A percentile compares a stretch with the other conserved stretches of the same genome.
phyloP scores from a whole-genome alignment of 2,888 invertebrate species.

The Marronus borbonicus region DNA sequence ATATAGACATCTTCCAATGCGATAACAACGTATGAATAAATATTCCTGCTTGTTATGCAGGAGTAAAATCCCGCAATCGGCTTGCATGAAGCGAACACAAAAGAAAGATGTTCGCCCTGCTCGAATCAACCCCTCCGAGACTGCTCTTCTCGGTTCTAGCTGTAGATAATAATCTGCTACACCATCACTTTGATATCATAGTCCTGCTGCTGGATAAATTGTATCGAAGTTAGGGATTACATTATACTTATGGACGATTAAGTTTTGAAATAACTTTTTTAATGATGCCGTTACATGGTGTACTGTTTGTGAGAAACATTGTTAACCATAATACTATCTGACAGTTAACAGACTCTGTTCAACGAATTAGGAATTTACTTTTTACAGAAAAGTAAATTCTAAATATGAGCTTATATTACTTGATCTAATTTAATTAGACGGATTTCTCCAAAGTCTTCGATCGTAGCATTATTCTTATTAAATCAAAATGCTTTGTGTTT shows the following conservation, averaged over 20 bases:
- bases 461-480: no score
- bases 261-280: slow-evolving; percentile 41
- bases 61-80: slow-evolving; percentile 46
- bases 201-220: slow-evolving; percentile 45
- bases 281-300: not conserved
- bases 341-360: no score
- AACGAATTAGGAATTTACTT: no score
- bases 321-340: no score
- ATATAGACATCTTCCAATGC: not conserved
- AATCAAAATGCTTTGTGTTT: no score
- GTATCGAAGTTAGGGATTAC: slow-evolving; percentile 51
- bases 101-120: slow-evolving; percentile 31
- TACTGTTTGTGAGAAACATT: no score
- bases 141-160: slow-evolving; percentile 51
- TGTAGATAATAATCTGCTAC: slow-evolving; percentile 57
- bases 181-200: slow-evolving; percentile 57
- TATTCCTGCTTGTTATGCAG: not conserved
- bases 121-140: slow-evolving; percentile 45
- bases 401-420: no score
- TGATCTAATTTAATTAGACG: no score
- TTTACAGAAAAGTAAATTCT: no score
- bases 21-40: not conserved
- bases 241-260: slow-evolving; percentile 59
- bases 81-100: slow-evolving; percentile 12
- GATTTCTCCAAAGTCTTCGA: no score